A percentile compares a stretch with the other conserved stretches of the same genome.
Evolutionary conservation across 2,113 vertebrate species (phyloP).

Genomic region (Syngnathus typhle): DNA sequence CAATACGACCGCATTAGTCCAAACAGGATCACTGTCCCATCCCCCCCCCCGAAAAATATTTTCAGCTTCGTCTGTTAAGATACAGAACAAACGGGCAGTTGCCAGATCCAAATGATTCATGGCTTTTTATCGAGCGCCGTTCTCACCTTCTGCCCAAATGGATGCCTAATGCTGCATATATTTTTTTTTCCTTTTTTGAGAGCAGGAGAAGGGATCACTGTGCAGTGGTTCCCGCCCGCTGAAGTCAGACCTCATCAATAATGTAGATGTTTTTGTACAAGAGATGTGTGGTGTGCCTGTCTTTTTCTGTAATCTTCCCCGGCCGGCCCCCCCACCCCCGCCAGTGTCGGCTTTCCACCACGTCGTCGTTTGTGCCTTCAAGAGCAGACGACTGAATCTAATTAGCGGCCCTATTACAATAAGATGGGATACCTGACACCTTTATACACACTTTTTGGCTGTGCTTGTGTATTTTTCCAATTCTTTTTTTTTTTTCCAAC

Average conservation of each 20-base stretch:
- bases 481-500: no score
- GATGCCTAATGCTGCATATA: slow-evolving; percentile 1
- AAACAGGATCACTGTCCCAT: no score
- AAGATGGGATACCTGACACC: slow-evolving; percentile 62
- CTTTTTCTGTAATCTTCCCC: slow-evolving; percentile 27
- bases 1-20: no score
- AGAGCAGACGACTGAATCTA: slow-evolving; percentile 68
- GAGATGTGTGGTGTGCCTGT: slow-evolving; percentile 49
- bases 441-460: no score
- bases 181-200: slow-evolving; percentile 4
- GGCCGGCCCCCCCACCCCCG: slow-evolving; percentile 29
- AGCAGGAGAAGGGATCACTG: slow-evolving; percentile 24
- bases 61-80: no score
- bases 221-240: slow-evolving; percentile 38
- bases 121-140: slow-evolving; percentile 14
- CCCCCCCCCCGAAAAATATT: no score
- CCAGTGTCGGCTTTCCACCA: slow-evolving; percentile 65
- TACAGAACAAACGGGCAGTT: no score
- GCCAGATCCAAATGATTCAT: neutral
- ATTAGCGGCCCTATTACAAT: slow-evolving; percentile 71
- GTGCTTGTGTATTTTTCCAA: no score
- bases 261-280: slow-evolving; percentile 69
- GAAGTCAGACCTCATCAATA: slow-evolving; percentile 64
- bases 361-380: slow-evolving; percentile 50
- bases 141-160: neutral